Base-by-base conservation (phyloP, 2,113 vertebrate genomes). In the Paraplagusia blochii region DNA sequence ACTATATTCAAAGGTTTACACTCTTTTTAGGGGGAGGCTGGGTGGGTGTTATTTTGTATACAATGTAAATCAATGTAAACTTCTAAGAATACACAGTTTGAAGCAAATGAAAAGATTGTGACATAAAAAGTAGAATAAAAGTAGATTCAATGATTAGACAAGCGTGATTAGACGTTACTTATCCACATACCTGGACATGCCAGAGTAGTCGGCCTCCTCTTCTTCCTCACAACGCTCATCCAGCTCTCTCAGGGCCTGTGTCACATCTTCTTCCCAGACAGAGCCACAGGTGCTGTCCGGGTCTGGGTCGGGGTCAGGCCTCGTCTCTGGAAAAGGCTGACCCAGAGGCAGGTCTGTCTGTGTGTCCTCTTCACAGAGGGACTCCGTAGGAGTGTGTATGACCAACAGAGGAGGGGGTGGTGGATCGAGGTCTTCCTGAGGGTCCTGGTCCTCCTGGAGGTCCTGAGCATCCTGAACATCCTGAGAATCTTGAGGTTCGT, bases 211-310 rank as follows among this genome's bases (percentile, higher is more conserved):
- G 0, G 95, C 97, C 84, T 95, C 96, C 80, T 95, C 96, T 65
- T 98, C 96, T 65, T 98, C 97, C 83, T 98, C 95, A 70, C 97
- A 99, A 56, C 95, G 90, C 79, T 98, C 95, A 53, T 99, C 97
- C 0, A 99, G 90, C 76, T 97, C 97, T 79, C 95, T 98, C 79
- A 99, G 82, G 49, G 96, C 96, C 73, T 96, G 90, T 0, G 95
- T 99, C 55, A 98, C 95, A 16, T 99, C 95, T 7, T 98, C 96
- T 64, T 99, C 97, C 69, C 95, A 99, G 72, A 98, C 50, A 0
- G 92, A 98, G 35, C 91, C 94, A 0, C 90, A 92, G 60, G 88
- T 93, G 81, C 94, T 94, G 64, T 92, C 93, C 58, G 87, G 89
- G 85, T 56, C 86, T 33, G 38, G 87, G 9, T 84, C 71, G 0